Evolutionary conservation across 1,140 invertebrate genomes (phyloP), one percentile per base, ranked within the genome.

Genomic region (Trachymyrmex septentrionalis): DNA sequence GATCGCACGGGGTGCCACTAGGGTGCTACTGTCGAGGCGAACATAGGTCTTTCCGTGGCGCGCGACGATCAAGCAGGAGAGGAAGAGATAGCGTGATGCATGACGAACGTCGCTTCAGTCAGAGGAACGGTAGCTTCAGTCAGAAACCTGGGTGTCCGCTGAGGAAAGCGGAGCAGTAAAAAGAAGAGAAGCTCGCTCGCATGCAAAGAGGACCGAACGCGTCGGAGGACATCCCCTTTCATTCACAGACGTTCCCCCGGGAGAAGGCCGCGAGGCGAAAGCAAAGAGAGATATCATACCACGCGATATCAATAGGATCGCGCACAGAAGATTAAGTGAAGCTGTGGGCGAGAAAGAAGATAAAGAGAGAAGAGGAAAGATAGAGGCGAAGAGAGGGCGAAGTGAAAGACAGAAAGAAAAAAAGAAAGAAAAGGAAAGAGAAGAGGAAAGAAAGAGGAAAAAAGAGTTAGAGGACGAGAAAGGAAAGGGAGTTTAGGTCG

Each of bases 401-500:
- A 34, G 59, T 4, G 6, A 27, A 19, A 64, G 14, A 14, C 44
- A 77, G n/a, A 4, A 38, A 27, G n/a, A 24, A 21, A n/a, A 64
- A 38, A 14, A 34, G 27, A 10, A 9, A 21, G 6, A 48, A 27
- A 27, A n/a, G n/a, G n/a, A 27, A 30, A 30, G 30, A 30, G 30
- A 30, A 30, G 30, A 80, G 30, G 48, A 67, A 14, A 21, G 6
- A 55, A n/a, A 67, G n/a, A 80, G 9, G 9, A n/a, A 1, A 21
- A 27, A 1, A 16, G 10, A 63, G 9, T n/a, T 10, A 63, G 12
- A 78, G 16, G 57, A 16, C 44, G 10, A 63, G 38, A 78, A 53
- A 57, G n/a, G 84, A 78, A 73, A 85, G 72, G 55, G 73, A 72
- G 86, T 73, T 81, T 76, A 69, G 38, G 67, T 82, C 63, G 86